A percentile compares a stretch with the other conserved stretches of the same genome.
These are phyloP conservation scores for Eidolon dupreanum DNA, from an alignment of 2,797 vertebrate species.

Conservation along the genomic window DNA sequence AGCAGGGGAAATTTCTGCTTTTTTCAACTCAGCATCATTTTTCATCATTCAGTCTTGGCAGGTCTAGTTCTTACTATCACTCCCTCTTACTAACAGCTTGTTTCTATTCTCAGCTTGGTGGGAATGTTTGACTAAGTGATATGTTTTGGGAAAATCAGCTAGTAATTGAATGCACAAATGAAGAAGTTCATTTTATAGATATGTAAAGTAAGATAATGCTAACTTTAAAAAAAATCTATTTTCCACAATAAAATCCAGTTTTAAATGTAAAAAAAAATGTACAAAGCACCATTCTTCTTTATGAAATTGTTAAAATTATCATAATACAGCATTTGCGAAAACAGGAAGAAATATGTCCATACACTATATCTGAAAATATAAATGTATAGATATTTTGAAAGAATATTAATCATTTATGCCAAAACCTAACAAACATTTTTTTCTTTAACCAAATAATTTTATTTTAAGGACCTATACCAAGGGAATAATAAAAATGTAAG, in stretches of 20 bases:
- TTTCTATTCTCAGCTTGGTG: conserved; percentile 69
- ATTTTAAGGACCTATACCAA: not conserved
- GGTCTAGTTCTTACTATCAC: conserved; percentile 50
- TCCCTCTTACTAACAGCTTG: conserved; percentile 62
- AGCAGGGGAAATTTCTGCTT: not conserved
- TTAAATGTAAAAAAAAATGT: not conserved
- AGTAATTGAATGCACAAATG: conserved; percentile 42
- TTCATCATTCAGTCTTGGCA: conserved; percentile 59
- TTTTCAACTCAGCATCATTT: conserved; percentile 48
- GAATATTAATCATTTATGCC: not conserved
- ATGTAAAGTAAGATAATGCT: conserved; percentile 9
- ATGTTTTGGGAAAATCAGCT: conserved; percentile 57
- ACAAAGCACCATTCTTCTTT: not conserved
- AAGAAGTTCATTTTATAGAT: conserved; percentile 39
- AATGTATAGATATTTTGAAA: not conserved
- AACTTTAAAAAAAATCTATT: conserved; percentile 13
- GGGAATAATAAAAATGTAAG: not conserved
- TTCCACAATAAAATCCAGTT: conserved; percentile 33
- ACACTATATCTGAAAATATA: not conserved
- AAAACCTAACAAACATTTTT: not conserved
- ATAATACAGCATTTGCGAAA: not conserved
- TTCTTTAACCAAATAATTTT: not conserved
- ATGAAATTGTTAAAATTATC: not conserved
- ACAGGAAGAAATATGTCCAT: not conserved
- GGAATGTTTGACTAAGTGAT: conserved; percentile 48